Evolutionary conservation across 2,797 vertebrate species (phyloP).

Genomic region (Coracias cyanogaster): DNA sequence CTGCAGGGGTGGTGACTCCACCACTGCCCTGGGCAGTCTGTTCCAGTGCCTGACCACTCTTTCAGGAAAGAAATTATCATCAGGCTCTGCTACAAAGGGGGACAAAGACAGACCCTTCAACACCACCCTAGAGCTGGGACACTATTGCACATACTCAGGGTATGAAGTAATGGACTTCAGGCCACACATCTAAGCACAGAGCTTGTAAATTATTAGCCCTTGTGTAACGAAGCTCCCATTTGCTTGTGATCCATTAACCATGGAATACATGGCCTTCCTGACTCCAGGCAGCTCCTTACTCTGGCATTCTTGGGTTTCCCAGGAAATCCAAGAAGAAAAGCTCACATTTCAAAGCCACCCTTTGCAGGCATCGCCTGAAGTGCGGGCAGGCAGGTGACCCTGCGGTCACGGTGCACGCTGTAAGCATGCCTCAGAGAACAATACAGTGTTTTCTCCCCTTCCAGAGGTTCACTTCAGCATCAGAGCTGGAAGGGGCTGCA

Average conservation of each 20-base stretch:
- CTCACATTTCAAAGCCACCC: neutral
- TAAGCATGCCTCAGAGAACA: neutral
- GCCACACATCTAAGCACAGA: neutral
- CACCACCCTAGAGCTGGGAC: neutral
- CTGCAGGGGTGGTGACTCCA: too few relatives aligned
- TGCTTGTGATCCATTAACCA: slow-evolving; percentile 35
- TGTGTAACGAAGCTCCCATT: accelerated
- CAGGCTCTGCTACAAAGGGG: neutral
- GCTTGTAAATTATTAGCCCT: slow-evolving; percentile 44
- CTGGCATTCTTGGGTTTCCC: neutral
- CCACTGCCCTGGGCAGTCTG: too few relatives aligned
- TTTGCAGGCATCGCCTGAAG: neutral
- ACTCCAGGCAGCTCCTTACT: neutral
- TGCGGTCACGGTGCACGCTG: neutral
- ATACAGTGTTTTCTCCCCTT: neutral
- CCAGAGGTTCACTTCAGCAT: neutral
- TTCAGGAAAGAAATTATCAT: neutral
- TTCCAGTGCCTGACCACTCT: too few relatives aligned
- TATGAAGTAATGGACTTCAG: neutral
- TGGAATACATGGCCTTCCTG: accelerated
- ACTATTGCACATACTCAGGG: accelerated
- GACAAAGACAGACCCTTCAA: neutral
- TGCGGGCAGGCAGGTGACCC: neutral
- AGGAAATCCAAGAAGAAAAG: neutral
- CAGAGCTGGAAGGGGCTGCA: neutral